These are phyloP conservation scores for Aphis gossypii DNA, from an alignment of 1,140 invertebrate species.

Conservation along the genomic window DNA sequence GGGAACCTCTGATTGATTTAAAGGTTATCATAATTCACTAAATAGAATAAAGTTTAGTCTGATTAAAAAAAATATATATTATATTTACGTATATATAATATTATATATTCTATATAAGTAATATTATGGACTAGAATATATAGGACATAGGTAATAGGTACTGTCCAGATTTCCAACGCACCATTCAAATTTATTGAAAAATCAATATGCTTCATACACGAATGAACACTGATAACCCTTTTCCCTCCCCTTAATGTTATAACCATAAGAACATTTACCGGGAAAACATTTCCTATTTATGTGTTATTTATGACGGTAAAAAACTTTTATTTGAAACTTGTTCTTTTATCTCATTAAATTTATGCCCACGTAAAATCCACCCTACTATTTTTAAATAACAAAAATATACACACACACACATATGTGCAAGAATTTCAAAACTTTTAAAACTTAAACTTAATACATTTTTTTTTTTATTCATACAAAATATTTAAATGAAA, in stretches of 20 bases:
- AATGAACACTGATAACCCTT: conserved; percentile 21
- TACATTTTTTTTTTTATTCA: background rate
- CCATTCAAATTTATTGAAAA: background rate
- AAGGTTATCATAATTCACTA: background rate
- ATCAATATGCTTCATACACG: conserved; percentile 29
- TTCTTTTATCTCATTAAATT: conserved; percentile 43
- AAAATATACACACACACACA: background rate
- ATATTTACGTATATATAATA: background rate
- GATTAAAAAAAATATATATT: background rate
- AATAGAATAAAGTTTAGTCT: background rate
- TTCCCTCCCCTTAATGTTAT: background rate
- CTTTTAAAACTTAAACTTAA: background rate
- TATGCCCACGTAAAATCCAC: conserved; percentile 34
- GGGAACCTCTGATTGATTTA: too few relatives aligned
- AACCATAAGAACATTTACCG: conserved; percentile 27
- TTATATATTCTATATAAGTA: background rate
- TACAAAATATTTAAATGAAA: background rate
- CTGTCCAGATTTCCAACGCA: background rate
- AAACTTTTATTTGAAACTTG: conserved; percentile 35
- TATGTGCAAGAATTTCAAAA: conserved; percentile 33
- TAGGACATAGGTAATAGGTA: background rate
- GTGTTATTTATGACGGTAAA: conserved; percentile 15
- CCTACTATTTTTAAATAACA: conserved; percentile 5
- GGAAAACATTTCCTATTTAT: conserved; percentile 34
- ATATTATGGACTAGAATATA: background rate